These are phyloP conservation scores for Microctonus aethiopoides DNA, from an alignment of 2,888 invertebrate species.

Conservation along the genomic window DNA sequence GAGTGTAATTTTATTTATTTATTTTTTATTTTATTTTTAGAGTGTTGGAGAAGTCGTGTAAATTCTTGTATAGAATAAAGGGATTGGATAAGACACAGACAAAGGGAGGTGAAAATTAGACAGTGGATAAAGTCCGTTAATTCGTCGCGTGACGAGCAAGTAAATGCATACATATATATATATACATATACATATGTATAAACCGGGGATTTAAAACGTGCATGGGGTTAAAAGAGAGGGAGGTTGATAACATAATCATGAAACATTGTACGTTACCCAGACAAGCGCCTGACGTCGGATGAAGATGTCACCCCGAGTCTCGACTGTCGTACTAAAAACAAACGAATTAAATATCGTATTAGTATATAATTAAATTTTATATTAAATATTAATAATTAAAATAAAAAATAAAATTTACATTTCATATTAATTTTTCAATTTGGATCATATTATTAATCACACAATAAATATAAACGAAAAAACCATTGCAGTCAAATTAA, in stretches of 20 bases:
- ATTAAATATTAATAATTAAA: not conserved
- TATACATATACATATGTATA: not conserved
- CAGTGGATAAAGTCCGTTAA: not conserved
- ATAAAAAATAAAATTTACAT: not conserved
- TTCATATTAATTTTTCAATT: not conserved
- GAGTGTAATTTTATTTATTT: not conserved
- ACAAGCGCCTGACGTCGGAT: slow-evolving; percentile 69
- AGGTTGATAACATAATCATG: slow-evolving; percentile 16
- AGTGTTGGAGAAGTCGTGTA: not conserved
- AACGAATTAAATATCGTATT: slow-evolving; percentile 56
- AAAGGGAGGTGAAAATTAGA: too few species aligned
- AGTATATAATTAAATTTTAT: slow-evolving; percentile 15
- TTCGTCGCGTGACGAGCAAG: not conserved
- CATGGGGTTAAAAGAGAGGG: not conserved
- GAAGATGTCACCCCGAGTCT: slow-evolving; percentile 88
- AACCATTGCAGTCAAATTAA: not conserved
- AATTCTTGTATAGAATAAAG: not conserved
- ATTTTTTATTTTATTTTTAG: not conserved
- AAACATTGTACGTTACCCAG: slow-evolving; percentile 50
- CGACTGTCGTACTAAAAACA: slow-evolving; percentile 90
- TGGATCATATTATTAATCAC: not conserved
- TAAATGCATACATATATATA: not conserved
- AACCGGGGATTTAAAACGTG: not conserved
- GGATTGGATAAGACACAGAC: too few species aligned
- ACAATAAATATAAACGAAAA: not conserved